phyloP scores from a whole-genome alignment of 2,888 invertebrate species.

The Drosophila seclusa region DNA sequence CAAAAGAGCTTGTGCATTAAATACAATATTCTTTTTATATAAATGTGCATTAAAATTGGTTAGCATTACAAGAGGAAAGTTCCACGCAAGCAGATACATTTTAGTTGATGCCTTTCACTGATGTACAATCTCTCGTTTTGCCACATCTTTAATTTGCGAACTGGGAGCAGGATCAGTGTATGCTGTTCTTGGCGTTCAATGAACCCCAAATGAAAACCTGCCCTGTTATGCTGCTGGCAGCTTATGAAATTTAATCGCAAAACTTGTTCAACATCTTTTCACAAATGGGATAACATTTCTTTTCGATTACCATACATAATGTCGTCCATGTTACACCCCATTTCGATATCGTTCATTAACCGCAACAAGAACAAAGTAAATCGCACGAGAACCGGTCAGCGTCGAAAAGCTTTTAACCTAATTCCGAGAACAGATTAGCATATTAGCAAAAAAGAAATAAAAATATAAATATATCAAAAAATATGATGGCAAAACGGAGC shows the following conservation, averaged over 20 bases:
- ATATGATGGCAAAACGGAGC: conserved; percentile 40
- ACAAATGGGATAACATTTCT: conserved; percentile 54
- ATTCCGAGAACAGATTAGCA: conserved; percentile 60
- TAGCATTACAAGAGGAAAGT: conserved; percentile 12
- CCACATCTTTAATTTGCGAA: conserved; percentile 51
- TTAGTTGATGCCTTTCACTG: conserved; percentile 36
- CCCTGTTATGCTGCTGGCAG: conserved; percentile 22
- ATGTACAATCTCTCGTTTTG: conserved; percentile 46
- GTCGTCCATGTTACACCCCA: conserved; percentile 37
- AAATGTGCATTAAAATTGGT: conserved; percentile 1
- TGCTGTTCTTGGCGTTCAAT: conserved; percentile 61
- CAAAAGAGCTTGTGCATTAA: not conserved
- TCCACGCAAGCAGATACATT: conserved; percentile 39
- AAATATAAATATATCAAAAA: not conserved
- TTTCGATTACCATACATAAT: conserved; percentile 62
- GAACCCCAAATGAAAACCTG: conserved; percentile 58
- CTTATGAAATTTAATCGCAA: conserved; percentile 32
- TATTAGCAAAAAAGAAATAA: conserved; percentile 36
- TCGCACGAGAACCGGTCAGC: conserved; percentile 41
- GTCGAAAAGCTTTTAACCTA: conserved; percentile 64
- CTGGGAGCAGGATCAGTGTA: conserved; percentile 57
- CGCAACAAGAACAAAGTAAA: conserved; percentile 30
- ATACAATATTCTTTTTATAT: not conserved
- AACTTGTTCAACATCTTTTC: conserved; percentile 65
- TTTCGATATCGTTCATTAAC: conserved; percentile 28